These are phyloP conservation scores for Platypus cylindrus DNA, from an alignment of 2,888 invertebrate species.

Conservation along the genomic window DNA sequence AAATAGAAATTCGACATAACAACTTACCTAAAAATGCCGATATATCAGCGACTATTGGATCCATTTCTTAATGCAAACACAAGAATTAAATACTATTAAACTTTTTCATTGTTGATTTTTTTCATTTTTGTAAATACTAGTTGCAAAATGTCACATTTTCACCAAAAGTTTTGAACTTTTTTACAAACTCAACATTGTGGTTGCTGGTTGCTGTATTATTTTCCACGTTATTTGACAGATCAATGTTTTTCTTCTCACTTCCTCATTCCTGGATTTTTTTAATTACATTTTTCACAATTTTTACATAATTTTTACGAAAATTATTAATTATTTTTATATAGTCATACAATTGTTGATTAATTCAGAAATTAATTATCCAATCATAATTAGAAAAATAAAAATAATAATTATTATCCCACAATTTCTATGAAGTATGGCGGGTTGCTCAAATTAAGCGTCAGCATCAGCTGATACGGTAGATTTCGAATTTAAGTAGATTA, in stretches of 20 bases:
- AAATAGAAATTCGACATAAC: no score
- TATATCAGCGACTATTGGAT: conserved; percentile 29
- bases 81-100: conserved; percentile 10
- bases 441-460: no score
- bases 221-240: conserved; percentile 27
- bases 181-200: conserved; percentile 14
- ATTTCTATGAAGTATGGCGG: no score
- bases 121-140: conserved; percentile 1
- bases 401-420: no score
- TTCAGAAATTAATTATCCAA: no score
- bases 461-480: no score
- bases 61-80: conserved; percentile 24
- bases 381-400: no score
- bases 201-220: no score
- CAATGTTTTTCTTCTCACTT: conserved; percentile 9
- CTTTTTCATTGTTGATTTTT: conserved; percentile 8
- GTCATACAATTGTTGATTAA: no score
- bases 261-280: neutral
- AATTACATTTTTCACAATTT: neutral
- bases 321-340: no score
- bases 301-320: neutral
- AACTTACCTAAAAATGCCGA: conserved; percentile 12
- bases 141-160: conserved; percentile 18
- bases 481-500: no score
- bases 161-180: conserved; percentile 22